phyloP scores from a whole-genome alignment of 2,113 vertebrate species.

The Leiothrix lutea region DNA sequence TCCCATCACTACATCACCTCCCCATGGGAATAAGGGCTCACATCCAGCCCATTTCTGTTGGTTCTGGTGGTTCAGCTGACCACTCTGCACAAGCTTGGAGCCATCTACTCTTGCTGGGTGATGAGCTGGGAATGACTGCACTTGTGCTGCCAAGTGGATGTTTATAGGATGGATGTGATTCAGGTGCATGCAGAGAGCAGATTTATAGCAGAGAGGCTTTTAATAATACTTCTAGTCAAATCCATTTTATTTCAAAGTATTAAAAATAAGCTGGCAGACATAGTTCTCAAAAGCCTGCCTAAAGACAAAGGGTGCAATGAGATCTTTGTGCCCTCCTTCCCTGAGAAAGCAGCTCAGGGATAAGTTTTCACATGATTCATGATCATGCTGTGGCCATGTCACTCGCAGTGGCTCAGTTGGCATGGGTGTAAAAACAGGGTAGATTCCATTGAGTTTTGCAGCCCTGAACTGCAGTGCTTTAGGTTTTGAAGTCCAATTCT shows the following conservation, averaged over 20 bases:
- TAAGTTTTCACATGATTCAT: not conserved
- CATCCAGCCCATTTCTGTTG: not conserved
- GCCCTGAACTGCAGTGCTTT: not conserved
- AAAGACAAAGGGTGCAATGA: not conserved
- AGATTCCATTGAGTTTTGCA: fast-evolving
- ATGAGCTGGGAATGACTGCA: not conserved
- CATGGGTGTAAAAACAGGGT: not conserved
- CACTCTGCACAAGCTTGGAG: not conserved
- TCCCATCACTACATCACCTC: fast-evolving
- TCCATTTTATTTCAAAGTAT: not conserved
- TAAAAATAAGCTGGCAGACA: not conserved
- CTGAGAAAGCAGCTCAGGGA: not conserved
- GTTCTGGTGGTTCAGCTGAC: not conserved
- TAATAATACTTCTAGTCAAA: not conserved
- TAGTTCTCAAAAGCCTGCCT: not conserved
- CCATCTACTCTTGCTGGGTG: not conserved
- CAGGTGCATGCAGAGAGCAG: not conserved
- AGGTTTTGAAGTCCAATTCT: not conserved
- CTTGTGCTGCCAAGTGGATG: not conserved
- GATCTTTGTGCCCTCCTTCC: not conserved
- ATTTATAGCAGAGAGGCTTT: not conserved
- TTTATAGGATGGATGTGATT: not conserved
- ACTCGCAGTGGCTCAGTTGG: not conserved
- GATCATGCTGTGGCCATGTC: not conserved
- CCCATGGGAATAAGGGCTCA: fast-evolving